Percentiles rank a stretch among this genome's conserved stretches.
Evolutionary conservation across 2,888 invertebrate species (phyloP).

Genomic region (Lasioglossum marginatum): DNA sequence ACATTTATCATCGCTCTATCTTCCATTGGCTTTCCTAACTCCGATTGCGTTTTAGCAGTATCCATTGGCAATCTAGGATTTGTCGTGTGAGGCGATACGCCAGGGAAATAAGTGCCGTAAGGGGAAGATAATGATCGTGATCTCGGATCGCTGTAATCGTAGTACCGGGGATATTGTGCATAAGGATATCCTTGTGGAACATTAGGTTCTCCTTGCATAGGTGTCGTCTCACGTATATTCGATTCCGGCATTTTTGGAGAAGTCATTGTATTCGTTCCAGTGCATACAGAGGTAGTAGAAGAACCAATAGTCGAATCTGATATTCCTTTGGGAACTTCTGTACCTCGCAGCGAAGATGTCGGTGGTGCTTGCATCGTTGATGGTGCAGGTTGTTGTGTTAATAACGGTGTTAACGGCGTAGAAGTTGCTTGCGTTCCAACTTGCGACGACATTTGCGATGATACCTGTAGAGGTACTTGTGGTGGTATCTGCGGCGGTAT

Average conservation of each 20-base stretch:
- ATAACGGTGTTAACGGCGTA: conserved; percentile 40
- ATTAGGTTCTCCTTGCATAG: conserved; percentile 63
- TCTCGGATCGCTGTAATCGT: conserved; percentile 81
- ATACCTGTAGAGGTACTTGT: conserved; percentile 41
- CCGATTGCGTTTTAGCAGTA: conserved; percentile 65
- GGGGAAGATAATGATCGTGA: conserved; percentile 78
- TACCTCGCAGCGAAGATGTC: conserved; percentile 54
- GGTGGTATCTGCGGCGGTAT: conserved; percentile 22
- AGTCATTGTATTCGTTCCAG: conserved; percentile 64
- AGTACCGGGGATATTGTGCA: conserved; percentile 82
- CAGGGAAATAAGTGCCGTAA: conserved; percentile 80
- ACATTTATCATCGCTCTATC: conserved; percentile 68
- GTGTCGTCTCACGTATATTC: conserved; percentile 64
- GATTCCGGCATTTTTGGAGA: conserved; percentile 65
- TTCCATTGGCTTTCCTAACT: conserved; percentile 66
- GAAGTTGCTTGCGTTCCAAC: conserved; percentile 46
- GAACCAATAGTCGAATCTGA: conserved; percentile 53
- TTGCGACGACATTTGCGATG: conserved; percentile 51
- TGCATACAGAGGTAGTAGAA: conserved; percentile 54
- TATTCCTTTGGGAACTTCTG: conserved; percentile 60
- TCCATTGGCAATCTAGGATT: conserved; percentile 72
- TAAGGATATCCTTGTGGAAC: conserved; percentile 81
- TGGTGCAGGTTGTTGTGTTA: conserved; percentile 54
- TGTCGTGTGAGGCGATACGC: conserved; percentile 75
- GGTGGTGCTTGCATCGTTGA: conserved; percentile 59